Evolutionary conservation across 2,888 invertebrate genomes (phyloP).

Genomic region (Phaonia tiefii): DNA sequence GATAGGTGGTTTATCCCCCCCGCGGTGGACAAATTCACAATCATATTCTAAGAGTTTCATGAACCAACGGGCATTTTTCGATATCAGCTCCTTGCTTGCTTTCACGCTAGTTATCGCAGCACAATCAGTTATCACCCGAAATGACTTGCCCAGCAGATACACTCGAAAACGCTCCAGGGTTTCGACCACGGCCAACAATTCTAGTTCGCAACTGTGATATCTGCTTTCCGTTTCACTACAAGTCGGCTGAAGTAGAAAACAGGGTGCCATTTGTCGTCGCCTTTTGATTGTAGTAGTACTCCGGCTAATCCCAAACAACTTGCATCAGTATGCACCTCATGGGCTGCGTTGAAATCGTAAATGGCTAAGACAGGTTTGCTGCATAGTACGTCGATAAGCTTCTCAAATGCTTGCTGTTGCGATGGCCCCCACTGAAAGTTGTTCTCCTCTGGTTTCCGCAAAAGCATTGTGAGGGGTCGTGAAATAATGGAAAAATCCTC

Average conservation of each 20-base stretch:
- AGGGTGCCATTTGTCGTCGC: no score
- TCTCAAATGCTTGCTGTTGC: constrained; percentile 32
- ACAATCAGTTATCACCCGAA: no score
- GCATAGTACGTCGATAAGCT: neutral
- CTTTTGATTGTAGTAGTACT: no score
- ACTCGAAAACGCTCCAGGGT: constrained; percentile 57
- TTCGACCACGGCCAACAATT: constrained; percentile 68
- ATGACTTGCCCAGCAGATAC: constrained; percentile 53
- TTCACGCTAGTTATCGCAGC: no score
- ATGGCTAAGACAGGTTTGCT: neutral
- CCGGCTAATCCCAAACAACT: no score
- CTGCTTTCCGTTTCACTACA: constrained; percentile 37
- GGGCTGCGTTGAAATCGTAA: neutral
- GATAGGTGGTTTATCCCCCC: constrained; percentile 47
- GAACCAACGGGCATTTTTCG: constrained; percentile 55
- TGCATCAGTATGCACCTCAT: constrained; percentile 6
- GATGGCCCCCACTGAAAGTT: neutral
- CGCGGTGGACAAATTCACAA: constrained; percentile 48
- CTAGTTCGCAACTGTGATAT: constrained; percentile 74
- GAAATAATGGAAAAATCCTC: neutral
- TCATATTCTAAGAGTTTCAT: constrained; percentile 53
- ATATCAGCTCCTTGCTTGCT: constrained; percentile 43
- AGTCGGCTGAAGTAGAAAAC: no score
- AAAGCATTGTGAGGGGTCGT: neutral
- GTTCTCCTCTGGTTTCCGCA: neutral